Base-by-base conservation (phyloP, 2,888 invertebrate species). In the Tetragonula carbonaria region DNA sequence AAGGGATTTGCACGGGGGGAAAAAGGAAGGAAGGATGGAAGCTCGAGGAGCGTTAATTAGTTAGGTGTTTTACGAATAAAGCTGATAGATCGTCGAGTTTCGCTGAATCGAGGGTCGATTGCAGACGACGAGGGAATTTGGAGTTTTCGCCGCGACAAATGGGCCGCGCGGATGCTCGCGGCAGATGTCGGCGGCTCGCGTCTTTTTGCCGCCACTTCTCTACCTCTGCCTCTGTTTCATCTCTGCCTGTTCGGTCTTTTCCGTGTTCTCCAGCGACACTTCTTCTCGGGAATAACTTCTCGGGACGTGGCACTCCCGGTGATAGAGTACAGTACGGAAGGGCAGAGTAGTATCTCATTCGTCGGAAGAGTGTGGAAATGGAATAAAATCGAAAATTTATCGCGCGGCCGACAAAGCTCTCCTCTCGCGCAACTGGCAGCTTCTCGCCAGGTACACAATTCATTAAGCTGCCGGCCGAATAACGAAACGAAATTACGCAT, bases 121-220 rank as follows among this genome's bases (percentile, higher is more conserved):
- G 45, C 8, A 45, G 55, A 75, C 82, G 88, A 88, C 89, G 89
- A 88, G 86, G 51, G 86, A 87, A 84, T 84, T 28, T 80, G 74
- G 75, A 80, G 86, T 86, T 90, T 86, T 86, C 75, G 59, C 63
- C 83, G 80, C 80, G 86, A 84, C 85, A 85, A 90, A 88, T 83
- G 86, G 88, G 83, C 80, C 82, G 81, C 83, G 73, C 67, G 78
- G 85, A 67, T 88, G 88, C 23, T 67, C 68, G 67, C 84, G 90
- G 88, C 88, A 88, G 90, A 87, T 83, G 90, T 89, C 90, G 80
- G 71, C 51, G 81, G 21, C 80, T 62, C 73, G 63, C 73, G 65
- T 73, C 86, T 89, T 89, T 89, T 87, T 82, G 70, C 78, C n/a
- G 38, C 14, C 62, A 23, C 70, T 59, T 18, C 28, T 62, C 45